Conservation (phyloP, 2,113 vertebrate genomes). For the Tragelaphus strepsiceros region DNA sequence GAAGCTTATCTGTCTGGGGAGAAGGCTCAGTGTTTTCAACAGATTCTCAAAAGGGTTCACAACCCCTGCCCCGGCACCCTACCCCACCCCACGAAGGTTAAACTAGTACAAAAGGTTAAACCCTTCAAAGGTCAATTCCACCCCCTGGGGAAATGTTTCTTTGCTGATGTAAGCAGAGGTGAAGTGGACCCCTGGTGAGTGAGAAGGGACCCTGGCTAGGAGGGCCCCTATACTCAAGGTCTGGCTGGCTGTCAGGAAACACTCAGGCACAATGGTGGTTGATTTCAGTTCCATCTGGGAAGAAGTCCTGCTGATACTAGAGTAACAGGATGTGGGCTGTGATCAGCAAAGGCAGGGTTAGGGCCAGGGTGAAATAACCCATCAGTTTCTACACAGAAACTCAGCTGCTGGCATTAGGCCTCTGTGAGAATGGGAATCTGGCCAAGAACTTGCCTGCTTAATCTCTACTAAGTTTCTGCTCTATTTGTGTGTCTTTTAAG, state of each 20-base stretch:
- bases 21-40: neutral
- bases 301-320: neutral
- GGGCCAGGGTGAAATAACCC: neutral
- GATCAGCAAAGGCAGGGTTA: neutral
- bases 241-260: neutral
- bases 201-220: neutral
- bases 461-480: neutral
- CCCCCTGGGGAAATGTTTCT: neutral
- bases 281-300: neutral
- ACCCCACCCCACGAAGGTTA: neutral
- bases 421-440: neutral
- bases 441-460: slow-evolving; percentile 2
- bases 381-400: neutral
- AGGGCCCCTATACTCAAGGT: neutral
- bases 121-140: neutral
- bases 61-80: neutral
- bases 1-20: neutral
- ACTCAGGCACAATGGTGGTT: neutral
- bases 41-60: neutral
- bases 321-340: neutral
- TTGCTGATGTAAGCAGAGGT: neutral
- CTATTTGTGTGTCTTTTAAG: neutral
- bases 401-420: neutral
- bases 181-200: neutral
- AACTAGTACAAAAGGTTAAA: neutral